Base-by-base conservation (phyloP, 2,113 vertebrate genomes). In the Onychorhynchus coronatus region DNA sequence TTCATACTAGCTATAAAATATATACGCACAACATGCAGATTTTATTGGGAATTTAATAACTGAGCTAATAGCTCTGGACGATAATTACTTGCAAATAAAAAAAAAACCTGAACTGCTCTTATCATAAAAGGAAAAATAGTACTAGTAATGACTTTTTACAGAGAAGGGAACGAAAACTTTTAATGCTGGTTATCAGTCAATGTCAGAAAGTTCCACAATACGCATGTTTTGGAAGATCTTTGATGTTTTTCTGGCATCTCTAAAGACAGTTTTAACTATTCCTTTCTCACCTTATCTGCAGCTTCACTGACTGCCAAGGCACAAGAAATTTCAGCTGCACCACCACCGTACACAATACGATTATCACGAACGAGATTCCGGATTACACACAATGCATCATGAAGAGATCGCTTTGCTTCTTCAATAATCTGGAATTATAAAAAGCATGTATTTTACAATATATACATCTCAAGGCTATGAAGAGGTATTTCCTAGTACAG, bases 331-430 rank as follows among this genome's bases (percentile, higher is more conserved):
- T 99, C 99, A 10, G 99, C 98, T 12, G 99, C 99, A 1, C 99
- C 99, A 7, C 99, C 99, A 4, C 99, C 99, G 0, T 99, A 99
- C 4, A 99, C 99, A 5, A 99, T 98, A 0, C 99, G 99, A 88
- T 99, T 99, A 91, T 99, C 99, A 21, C 97, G 98, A 66, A 99
- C 98, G 37, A 99, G 98, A 95, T 99, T 99, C 58, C 99, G 99
- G 91, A 99, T 99, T 15, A 99, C 99, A 44, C 99, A 99, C 81
- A 99, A 50, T 3, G 99, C 99, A 25, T 99, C 99, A 4, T 99
- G 99, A 39, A 99, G 99, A 4, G 99, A 99, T 5, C 99, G 98
- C 81, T 99, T 99, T 1, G 99, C 99, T 92, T 99, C 99, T 93
- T 99, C 99, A 14, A 99, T 99, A 61, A 99, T 99, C 99, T 99